A percentile compares a stretch with the other conserved stretches of the same genome.
phyloP scores from a whole-genome alignment of 2,797 vertebrate species.

The Enteromius fasciolatus region DNA sequence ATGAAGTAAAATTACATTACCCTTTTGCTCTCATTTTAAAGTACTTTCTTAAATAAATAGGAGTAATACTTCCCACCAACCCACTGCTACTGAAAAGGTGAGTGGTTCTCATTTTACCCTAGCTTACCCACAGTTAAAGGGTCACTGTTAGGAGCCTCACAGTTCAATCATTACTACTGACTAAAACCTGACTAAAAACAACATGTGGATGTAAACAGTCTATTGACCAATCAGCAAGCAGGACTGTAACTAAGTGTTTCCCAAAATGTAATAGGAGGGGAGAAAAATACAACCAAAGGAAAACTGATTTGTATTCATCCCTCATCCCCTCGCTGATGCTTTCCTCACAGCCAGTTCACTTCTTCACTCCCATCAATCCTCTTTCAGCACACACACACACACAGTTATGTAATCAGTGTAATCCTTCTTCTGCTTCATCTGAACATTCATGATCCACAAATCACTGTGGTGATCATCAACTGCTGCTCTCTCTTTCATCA shows the following conservation, averaged over 20 bases:
- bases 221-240: neutral
- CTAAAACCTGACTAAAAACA: neutral
- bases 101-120: neutral
- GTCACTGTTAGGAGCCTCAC: neutral
- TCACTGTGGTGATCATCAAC: conserved; percentile 4
- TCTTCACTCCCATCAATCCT: conserved; percentile 2
- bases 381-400: neutral
- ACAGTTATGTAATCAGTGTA: conserved; percentile 32
- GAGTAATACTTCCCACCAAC: neutral
- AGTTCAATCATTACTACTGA: neutral
- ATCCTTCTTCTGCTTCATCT: conserved; percentile 38
- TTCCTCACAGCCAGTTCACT: neutral
- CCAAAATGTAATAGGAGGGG: neutral
- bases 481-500: conserved; percentile 15
- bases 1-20: neutral
- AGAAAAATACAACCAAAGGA: neutral
- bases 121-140: neutral
- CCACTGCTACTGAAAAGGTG: neutral
- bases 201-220: neutral
- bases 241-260: neutral
- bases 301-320: conserved; percentile 20
- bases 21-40: neutral
- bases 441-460: conserved; percentile 28
- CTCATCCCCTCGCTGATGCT: neutral
- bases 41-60: neutral